phyloP scores from a whole-genome alignment of 2,888 invertebrate species.

The Ecliptopera silaceata region DNA sequence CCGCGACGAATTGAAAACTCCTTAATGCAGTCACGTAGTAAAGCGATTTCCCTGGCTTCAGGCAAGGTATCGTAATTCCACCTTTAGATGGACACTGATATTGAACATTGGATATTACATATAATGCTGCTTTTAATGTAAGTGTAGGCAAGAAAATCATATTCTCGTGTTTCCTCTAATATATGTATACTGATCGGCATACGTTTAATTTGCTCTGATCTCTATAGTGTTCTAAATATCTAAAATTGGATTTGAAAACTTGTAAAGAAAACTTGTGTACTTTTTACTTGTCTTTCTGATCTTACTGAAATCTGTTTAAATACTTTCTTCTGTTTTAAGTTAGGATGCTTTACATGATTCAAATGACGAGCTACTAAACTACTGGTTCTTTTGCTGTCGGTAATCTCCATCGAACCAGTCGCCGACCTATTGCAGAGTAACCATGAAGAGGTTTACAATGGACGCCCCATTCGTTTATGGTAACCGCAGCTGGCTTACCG shows the following conservation, averaged over 20 bases:
- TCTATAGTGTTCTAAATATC: no score
- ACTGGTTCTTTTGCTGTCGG: neutral
- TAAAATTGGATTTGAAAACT: no score
- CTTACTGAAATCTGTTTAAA: no score
- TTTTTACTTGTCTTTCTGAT: no score
- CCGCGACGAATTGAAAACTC: conserved; percentile 63
- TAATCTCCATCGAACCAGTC: neutral
- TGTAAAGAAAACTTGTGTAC: no score
- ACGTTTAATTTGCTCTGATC: no score
- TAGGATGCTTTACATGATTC: no score
- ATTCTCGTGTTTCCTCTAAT: no score
- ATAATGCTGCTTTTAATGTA: neutral
- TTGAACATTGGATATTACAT: neutral
- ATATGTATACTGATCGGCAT: no score
- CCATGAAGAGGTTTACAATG: neutral
- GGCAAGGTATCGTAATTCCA: conserved; percentile 31
- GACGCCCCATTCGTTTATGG: conserved; percentile 24
- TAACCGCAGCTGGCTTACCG: conserved; percentile 29
- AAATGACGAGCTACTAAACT: neutral
- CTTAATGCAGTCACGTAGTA: conserved; percentile 58
- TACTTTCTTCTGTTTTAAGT: no score
- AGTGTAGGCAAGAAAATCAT: neutral
- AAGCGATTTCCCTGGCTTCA: conserved; percentile 44
- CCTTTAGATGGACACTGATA: conserved; percentile 4
- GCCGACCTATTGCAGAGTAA: neutral